Evolutionary conservation across 53 echinoderm and acorn worm species (phyloP).

Genomic region (Echinometra lucunter): DNA sequence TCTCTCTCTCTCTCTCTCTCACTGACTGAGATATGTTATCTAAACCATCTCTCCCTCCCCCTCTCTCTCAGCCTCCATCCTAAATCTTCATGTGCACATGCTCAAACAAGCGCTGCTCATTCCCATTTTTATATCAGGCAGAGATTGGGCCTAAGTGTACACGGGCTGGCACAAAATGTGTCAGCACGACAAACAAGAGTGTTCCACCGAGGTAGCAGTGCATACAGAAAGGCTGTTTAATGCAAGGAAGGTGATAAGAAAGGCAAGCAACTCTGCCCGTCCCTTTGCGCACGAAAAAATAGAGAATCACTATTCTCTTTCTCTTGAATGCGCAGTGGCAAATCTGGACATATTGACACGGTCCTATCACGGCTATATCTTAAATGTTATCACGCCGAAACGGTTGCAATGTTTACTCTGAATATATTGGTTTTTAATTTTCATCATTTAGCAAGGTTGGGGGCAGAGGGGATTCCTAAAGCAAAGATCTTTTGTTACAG

Average conservation of each 20-base stretch:
- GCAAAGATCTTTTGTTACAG: constrained; percentile 59
- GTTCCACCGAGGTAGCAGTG: constrained; percentile 24
- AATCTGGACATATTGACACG: constrained; percentile 59
- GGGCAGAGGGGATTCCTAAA: constrained; percentile 18
- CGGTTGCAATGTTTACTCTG: constrained; percentile 47
- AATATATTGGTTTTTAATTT: constrained; percentile 66
- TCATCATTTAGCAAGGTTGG: constrained; percentile 51
- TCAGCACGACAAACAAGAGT: constrained; percentile 24
- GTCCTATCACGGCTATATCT: constrained; percentile 62
- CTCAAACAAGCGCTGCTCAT: constrained; percentile 43
- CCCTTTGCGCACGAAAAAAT: constrained; percentile 26
- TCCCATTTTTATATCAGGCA: constrained; percentile 3
- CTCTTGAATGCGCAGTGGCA: background rate
- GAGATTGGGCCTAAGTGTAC: constrained; percentile 43
- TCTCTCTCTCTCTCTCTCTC: background rate
- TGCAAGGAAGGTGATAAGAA: constrained; percentile 56
- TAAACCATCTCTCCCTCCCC: background rate
- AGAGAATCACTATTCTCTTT: background rate
- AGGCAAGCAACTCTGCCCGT: constrained; percentile 40
- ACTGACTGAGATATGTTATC: background rate
- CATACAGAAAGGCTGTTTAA: constrained; percentile 56
- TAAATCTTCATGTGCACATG: constrained; percentile 25
- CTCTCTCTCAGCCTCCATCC: background rate
- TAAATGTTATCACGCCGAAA: constrained; percentile 42
- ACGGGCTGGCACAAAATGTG: constrained; percentile 21